These are phyloP conservation scores for Pterostichus madidus DNA, from an alignment of 2,888 invertebrate species.

Conservation along the genomic window DNA sequence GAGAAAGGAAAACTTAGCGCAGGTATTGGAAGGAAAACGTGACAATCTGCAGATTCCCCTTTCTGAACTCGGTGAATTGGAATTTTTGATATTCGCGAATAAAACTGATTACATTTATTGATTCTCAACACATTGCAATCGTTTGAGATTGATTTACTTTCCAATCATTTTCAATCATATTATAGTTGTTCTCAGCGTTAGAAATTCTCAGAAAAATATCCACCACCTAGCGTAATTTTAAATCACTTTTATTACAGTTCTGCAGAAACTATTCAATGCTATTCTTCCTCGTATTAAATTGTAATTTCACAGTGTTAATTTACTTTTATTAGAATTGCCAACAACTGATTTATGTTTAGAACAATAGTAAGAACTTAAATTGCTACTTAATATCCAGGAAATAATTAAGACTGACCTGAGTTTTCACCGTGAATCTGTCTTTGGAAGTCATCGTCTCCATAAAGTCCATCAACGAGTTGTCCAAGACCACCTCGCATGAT, in stretches of 20 bases:
- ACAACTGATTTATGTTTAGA: too few relatives aligned
- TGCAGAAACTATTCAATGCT: too few relatives aligned
- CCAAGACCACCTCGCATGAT: constrained; percentile 86
- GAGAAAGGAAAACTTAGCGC: constrained; percentile 31
- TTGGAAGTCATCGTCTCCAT: constrained; percentile 84
- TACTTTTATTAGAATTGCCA: too few relatives aligned
- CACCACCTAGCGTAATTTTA: too few relatives aligned
- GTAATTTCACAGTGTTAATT: too few relatives aligned
- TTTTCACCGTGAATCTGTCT: constrained; percentile 81
- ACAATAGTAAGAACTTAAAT: too few relatives aligned
- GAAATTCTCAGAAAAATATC: too few relatives aligned
- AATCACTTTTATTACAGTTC: not conserved
- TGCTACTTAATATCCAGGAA: not conserved
- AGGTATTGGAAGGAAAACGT: not conserved
- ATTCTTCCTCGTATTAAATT: too few relatives aligned
- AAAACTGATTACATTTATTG: constrained; percentile 18
- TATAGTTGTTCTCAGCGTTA: too few relatives aligned
- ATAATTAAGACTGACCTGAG: constrained; percentile 77
- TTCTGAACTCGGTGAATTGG: not conserved
- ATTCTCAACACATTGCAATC: constrained; percentile 5
- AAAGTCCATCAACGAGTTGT: constrained; percentile 88
- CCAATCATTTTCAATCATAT: not conserved
- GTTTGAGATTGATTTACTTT: not conserved
- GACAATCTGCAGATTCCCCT: not conserved
- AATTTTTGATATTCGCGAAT: constrained; percentile 6